Evolutionary conservation across 2,888 invertebrate species (phyloP).

Genomic region (Agonum fuliginosum): DNA sequence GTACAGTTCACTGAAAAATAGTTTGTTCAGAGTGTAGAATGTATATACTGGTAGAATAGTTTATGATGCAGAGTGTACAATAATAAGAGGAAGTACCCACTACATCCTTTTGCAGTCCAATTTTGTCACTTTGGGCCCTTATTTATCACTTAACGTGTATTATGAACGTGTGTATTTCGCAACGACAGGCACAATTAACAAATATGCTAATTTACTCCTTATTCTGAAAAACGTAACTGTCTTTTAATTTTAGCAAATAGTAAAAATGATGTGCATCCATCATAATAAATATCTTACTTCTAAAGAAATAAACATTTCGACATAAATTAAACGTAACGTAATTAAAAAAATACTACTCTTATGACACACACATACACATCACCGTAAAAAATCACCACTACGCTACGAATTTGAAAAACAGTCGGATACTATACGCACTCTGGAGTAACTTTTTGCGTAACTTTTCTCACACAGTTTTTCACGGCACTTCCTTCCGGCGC

Average conservation of each 20-base stretch:
- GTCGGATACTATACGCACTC: slow-evolving; percentile 51
- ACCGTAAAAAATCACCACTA: slow-evolving; percentile 15
- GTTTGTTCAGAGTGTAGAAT: slow-evolving; percentile 2
- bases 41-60: not conserved
- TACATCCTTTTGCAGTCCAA: slow-evolving; percentile 59
- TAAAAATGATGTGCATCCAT: not conserved
- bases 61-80: slow-evolving; percentile 52
- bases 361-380: slow-evolving; percentile 4
- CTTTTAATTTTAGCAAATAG: slow-evolving; percentile 1
- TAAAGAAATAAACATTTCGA: slow-evolving; percentile 23
- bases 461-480: slow-evolving; percentile 50
- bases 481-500: slow-evolving; percentile 51
- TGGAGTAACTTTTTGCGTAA: slow-evolving; percentile 52
- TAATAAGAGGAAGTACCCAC: slow-evolving; percentile 58
- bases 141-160: slow-evolving; percentile 57
- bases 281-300: slow-evolving; percentile 18
- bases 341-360: not conserved
- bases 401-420: not conserved
- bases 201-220: slow-evolving; percentile 48
- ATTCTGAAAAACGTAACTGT: slow-evolving; percentile 6
- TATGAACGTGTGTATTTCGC: slow-evolving; percentile 37
- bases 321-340: slow-evolving; percentile 31
- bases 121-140: slow-evolving; percentile 60
- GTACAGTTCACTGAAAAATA: slow-evolving; percentile 37
- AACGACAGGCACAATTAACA: slow-evolving; percentile 32